A percentile compares a stretch with the other conserved stretches of the same genome.
phyloP scores from a whole-genome alignment of 2,797 vertebrate species.

The Acrossocheilus wenchowensis region DNA sequence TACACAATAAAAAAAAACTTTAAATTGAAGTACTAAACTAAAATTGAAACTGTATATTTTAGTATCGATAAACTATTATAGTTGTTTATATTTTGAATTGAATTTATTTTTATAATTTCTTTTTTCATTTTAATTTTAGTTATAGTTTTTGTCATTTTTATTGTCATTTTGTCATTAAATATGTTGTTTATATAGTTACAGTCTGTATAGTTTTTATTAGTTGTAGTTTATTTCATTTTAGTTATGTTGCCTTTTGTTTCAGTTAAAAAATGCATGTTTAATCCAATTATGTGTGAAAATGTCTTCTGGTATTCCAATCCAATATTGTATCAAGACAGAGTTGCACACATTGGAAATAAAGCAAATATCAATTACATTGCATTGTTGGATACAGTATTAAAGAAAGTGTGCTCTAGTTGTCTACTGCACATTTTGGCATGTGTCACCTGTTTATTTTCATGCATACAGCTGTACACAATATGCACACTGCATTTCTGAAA shows the following conservation, averaged over 20 bases:
- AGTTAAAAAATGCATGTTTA: background rate
- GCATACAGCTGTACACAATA: background rate
- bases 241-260: background rate
- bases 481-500: background rate
- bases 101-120: no score
- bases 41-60: no score
- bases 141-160: background rate
- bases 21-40: no score
- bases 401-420: no score
- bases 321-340: no score
- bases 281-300: no score
- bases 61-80: background rate
- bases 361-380: background rate
- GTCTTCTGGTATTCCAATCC: no score
- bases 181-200: background rate
- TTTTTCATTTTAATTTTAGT: background rate
- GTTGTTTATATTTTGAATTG: background rate
- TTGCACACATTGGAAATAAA: no score
- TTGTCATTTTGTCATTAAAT: background rate
- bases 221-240: background rate
- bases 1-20: background rate
- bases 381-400: background rate
- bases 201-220: no score
- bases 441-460: background rate
- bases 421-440: background rate